Base-by-base conservation (phyloP, 2,113 vertebrate species). In the Notothenia coriiceps region DNA sequence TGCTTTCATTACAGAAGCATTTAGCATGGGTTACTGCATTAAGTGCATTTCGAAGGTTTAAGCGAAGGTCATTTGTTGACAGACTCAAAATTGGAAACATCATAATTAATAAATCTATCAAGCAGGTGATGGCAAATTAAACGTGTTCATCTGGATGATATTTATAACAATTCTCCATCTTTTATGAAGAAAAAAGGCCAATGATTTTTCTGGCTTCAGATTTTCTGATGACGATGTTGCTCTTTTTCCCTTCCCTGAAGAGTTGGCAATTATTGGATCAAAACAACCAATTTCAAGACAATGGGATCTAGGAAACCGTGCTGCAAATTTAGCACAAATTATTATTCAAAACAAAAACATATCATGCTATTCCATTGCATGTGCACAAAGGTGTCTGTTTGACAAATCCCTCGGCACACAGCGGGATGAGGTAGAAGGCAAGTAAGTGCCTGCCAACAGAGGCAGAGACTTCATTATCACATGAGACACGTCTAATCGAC, bases 401-500 rank as follows among this genome's bases (percentile, higher is more conserved):
- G 8, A 49, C 35, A 72, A 70, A 62, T 51, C 49, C 22, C 64
- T 72, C 40, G 5, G 60, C n/a, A 55, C n/a, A 74, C 20, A 74
- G 61, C 35, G 17, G 46, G 64, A 72, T 70, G 56, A 67, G 46
- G 67, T 10, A 60, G 44, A 40, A 69, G 52, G 46, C 11, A 72
- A 69, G 51, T 60, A 61, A 80, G 10, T 69, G 50, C 68, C 82
- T 60, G 61, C 84, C 85, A 65, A 66, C 77, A 73, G 47, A 77
- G 57, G 47, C 70, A 25, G 25, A 52, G 65, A 77, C 20, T 77
- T 79, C 64, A 88, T 90, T 83, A 84, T 87, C 70, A 89, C 82
- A 80, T 69, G 67, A 80, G 68, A 82, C 69, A 61, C 64, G 46
- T 84, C 82, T 82, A 89, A 91, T 88, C 47, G 71, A 79, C 78